Base-by-base conservation (phyloP, 2,888 invertebrate species). In the Cerastis leucographa region DNA sequence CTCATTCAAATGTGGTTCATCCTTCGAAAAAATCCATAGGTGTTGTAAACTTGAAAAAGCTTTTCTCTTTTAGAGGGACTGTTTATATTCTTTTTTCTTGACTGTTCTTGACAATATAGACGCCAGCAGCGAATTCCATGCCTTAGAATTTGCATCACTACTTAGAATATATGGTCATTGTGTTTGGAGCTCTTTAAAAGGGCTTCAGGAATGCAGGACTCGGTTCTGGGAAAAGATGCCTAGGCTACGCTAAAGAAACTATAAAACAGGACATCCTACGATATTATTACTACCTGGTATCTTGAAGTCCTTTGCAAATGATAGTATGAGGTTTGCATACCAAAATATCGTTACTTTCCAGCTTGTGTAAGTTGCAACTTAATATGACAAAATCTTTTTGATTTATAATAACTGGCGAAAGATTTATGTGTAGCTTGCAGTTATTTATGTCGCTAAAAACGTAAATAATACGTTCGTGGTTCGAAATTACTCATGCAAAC, bases 81-180 rank as follows among this genome's bases (percentile, higher is more conserved):
- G 51, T 46, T 81, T 64, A 71, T 76, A 82, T 78, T 78, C 68
- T 78, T 83, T 83, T 83, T 70, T 74, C 44, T 62, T 51, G 59
- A 56, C 59, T 83, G 78, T 70, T 74, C 44, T 62, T 51, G 59
- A 56, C 59, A 67, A 49, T 61, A 25, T 70, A 73, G 78, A 83
- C 78, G 78, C 83, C 78, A 78, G 69, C 67, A 68, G 49, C 46
- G 51, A 69, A 75, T 75, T 74, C 83, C 61, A 46, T 71, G 62
- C 62, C 62, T 64, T 56, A 72, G 71, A 75, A 83, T 82, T 83
- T 82, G 61, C 82, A 82, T 83, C 61, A 71, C 44, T 69, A 80
- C 49, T 71, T 56, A 69, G 71, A 71, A 79, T 61, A 74, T 44
- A 67, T 19, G 46, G 14, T 66, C 81, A 79, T 74, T 82, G 84